phyloP scores from a whole-genome alignment of 2,113 vertebrate genomes.

The Petrocephalus zakoni region DNA sequence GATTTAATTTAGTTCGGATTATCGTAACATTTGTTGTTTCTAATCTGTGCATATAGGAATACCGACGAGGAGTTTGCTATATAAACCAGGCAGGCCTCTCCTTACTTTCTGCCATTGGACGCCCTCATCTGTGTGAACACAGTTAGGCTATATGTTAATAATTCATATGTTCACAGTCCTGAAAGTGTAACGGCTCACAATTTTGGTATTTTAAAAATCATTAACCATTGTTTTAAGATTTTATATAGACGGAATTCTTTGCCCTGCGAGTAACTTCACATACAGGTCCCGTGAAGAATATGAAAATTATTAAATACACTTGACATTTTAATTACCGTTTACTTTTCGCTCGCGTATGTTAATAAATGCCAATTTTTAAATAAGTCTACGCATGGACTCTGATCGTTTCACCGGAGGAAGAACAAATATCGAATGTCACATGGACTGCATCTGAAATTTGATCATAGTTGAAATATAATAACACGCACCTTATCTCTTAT shows the following conservation, averaged over 20 bases:
- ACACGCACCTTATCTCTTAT: not conserved
- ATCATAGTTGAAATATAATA: not conserved
- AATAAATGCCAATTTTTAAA: not conserved
- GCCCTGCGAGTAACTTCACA: not conserved
- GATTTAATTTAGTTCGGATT: slow-evolving; percentile 6
- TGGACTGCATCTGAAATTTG: not conserved
- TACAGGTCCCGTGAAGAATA: not conserved
- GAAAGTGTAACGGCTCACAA: not conserved
- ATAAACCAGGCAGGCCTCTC: not conserved
- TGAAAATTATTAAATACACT: not conserved
- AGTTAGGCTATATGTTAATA: not conserved
- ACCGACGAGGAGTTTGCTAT: not conserved
- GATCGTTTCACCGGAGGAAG: not conserved
- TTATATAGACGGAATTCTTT: not conserved
- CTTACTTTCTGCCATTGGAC: not conserved
- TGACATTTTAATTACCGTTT: too few relatives aligned
- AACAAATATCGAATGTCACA: not conserved
- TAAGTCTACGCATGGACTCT: not conserved
- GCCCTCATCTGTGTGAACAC: not conserved
- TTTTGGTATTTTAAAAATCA: not conserved
- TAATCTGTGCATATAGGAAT: not conserved
- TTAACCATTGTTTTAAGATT: not conserved
- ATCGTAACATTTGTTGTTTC: not conserved
- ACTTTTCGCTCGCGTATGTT: not conserved
- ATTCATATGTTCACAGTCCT: not conserved